Evolutionary conservation across 2,888 invertebrate species (phyloP).

Genomic region (Plusia festucae): DNA sequence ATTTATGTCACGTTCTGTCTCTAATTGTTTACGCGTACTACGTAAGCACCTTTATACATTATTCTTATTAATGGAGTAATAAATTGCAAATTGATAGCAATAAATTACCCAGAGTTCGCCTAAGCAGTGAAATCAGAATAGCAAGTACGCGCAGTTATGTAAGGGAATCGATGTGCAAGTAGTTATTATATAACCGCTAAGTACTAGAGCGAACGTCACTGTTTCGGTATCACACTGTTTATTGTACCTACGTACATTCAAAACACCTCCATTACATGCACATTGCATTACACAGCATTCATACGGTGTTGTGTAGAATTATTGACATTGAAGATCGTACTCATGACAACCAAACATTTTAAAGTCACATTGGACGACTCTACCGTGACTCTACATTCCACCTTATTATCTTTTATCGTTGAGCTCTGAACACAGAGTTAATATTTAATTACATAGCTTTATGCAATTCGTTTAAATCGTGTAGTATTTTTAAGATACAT

Average conservation of each 20-base stretch:
- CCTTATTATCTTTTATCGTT: not conserved
- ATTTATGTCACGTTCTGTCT: not conserved
- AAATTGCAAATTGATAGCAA: conserved; percentile 18
- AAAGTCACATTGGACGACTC: conserved; percentile 3
- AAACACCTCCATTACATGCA: conserved; percentile 12
- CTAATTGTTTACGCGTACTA: conserved; percentile 2
- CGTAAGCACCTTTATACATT: not conserved
- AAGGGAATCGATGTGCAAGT: conserved; percentile 64
- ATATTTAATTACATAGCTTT: not conserved
- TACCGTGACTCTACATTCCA: not conserved
- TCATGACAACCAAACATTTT: conserved; percentile 16
- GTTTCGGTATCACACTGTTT: conserved; percentile 45
- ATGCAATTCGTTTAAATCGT: not conserved
- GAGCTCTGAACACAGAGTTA: not conserved
- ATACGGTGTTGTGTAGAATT: conserved; percentile 12
- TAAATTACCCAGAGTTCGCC: conserved; percentile 17
- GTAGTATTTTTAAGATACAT: not conserved
- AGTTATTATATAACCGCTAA: conserved; percentile 66
- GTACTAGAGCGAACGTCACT: conserved; percentile 65
- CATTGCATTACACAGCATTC: conserved; percentile 18
- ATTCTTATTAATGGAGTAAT: conserved; percentile 13
- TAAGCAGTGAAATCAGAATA: conserved; percentile 33
- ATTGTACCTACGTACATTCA: conserved; percentile 23
- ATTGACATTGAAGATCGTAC: conserved; percentile 30
- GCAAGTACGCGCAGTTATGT: conserved; percentile 51